Evolutionary conservation across 2,113 vertebrate genomes (phyloP).

Genomic region (Vicugna pacos): DNA sequence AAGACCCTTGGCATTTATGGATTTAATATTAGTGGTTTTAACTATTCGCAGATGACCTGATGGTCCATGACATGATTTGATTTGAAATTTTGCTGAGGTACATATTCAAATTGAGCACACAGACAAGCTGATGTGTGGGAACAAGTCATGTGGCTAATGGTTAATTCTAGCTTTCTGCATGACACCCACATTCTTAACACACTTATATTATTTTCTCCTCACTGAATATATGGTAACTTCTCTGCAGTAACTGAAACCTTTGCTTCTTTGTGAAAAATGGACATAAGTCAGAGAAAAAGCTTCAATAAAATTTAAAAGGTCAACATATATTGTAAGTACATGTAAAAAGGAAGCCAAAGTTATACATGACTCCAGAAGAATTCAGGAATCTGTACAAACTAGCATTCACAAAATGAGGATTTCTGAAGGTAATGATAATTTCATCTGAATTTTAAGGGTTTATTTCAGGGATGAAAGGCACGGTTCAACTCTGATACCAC

Average conservation of each 20-base stretch:
- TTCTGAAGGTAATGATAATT: not conserved
- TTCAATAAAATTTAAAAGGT: not conserved
- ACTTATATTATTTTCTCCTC: not conserved
- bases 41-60: not conserved
- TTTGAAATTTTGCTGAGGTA: constrained; percentile 14
- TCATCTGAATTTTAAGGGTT: not conserved
- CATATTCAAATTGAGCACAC: not conserved
- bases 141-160: constrained; percentile 8
- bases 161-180: not conserved
- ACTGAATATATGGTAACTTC: not conserved
- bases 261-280: not conserved
- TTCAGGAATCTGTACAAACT: not conserved
- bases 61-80: not conserved
- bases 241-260: not conserved
- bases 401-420: not conserved
- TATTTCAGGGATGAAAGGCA: not conserved
- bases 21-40: constrained; percentile 29
- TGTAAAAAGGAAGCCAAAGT: not conserved
- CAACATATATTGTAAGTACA: not conserved
- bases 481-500: not conserved
- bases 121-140: not conserved
- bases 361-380: not conserved
- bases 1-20: not conserved
- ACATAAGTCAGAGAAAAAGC: not conserved
- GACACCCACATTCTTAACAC: constrained; percentile 29